Evolutionary conservation across 2,113 vertebrate species (phyloP).

Genomic region (Myxocyprinus asiaticus): DNA sequence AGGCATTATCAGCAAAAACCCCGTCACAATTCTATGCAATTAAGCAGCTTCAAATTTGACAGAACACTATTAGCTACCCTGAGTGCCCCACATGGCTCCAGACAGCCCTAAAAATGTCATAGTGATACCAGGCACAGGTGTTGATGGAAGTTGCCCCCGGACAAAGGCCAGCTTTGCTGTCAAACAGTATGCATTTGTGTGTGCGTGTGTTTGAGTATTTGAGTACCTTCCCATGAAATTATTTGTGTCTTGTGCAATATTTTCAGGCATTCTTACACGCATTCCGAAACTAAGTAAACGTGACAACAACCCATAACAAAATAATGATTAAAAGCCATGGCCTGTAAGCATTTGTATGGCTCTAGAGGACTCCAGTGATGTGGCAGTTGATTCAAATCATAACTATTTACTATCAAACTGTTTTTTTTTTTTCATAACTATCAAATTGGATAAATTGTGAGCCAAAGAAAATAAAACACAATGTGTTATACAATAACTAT

Average conservation of each 20-base stretch:
- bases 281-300: constrained; percentile 40
- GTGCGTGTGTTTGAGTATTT: not conserved
- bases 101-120: too few species aligned
- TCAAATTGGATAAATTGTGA: constrained; percentile 6
- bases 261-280: constrained; percentile 33
- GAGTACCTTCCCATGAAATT: constrained; percentile 9
- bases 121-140: too few species aligned
- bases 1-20: not conserved
- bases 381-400: constrained; percentile 16
- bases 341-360: constrained; percentile 24
- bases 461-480: constrained; percentile 16
- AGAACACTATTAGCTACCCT: not conserved
- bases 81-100: not conserved
- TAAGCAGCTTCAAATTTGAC: not conserved
- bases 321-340: constrained; percentile 38
- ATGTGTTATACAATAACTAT: not conserved
- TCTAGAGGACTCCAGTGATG: not conserved
- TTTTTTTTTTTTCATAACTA: not conserved
- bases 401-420: constrained; percentile 15
- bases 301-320: constrained; percentile 39
- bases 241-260: constrained; percentile 9
- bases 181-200: not conserved
- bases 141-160: too few species aligned
- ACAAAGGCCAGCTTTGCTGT: not conserved
- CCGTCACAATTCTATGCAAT: not conserved